Conservation (phyloP, 2,797 vertebrate genomes). For the Smutsia gigantea region DNA sequence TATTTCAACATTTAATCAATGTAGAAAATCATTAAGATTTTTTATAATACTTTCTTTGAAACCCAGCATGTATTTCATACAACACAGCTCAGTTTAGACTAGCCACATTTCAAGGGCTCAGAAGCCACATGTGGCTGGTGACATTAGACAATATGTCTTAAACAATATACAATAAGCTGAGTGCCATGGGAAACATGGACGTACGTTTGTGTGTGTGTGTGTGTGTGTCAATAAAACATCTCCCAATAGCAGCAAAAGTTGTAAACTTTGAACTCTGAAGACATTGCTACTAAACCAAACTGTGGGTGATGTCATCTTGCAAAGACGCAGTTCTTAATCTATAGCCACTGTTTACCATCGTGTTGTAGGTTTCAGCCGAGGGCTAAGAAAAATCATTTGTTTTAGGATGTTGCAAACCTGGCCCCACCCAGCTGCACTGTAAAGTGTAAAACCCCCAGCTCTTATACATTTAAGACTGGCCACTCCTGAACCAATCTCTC, state of each 20-base stretch:
- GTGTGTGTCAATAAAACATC: not conserved
- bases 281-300: not conserved
- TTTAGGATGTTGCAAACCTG: not conserved
- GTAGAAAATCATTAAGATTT: not conserved
- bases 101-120: not conserved
- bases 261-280: conserved; percentile 17
- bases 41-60: conserved; percentile 35
- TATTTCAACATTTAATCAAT: not conserved
- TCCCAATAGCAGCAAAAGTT: not conserved
- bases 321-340: not conserved
- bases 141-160: not conserved
- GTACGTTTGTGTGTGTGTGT: too few species aligned
- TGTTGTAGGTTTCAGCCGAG: not conserved
- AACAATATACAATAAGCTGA: not conserved
- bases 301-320: not conserved
- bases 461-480: not conserved
- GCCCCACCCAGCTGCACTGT: not conserved
- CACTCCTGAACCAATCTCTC: not conserved
- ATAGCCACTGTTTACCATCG: not conserved
- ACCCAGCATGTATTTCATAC: not conserved
- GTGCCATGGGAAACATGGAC: not conserved
- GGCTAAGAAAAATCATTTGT: not conserved
- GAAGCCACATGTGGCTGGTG: not conserved
- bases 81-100: not conserved
- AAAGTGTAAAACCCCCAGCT: not conserved